These are phyloP conservation scores for Phyllostomus hastatus DNA, from an alignment of 2,113 vertebrate genomes.

Conservation along the genomic window DNA sequence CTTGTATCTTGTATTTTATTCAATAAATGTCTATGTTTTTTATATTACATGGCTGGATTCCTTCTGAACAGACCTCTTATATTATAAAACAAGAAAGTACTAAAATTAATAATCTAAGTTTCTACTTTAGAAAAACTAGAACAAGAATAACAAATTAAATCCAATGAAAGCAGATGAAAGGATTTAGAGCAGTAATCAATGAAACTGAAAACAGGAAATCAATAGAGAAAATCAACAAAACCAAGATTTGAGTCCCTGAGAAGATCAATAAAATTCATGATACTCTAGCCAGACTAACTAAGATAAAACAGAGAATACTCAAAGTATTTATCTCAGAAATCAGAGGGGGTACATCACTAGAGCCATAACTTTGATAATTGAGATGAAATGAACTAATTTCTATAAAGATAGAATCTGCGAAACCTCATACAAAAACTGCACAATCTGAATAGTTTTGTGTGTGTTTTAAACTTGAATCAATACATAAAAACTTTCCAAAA, in stretches of 20 bases:
- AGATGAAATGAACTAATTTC: background rate
- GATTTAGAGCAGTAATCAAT: background rate
- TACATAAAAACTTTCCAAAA: background rate
- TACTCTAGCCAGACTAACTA: background rate
- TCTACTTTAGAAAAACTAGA: background rate
- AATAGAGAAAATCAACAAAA: background rate
- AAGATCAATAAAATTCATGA: background rate
- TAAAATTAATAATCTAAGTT: background rate
- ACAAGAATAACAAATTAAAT: background rate
- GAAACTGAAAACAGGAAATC: background rate
- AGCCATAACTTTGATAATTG: background rate
- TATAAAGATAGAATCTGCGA: background rate
- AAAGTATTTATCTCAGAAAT: background rate
- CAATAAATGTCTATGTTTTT: no score
- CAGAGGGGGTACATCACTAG: background rate
- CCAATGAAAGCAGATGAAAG: background rate
- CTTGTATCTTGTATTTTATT: no score
- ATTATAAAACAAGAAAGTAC: background rate
- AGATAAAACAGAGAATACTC: background rate
- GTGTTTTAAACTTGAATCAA: background rate
- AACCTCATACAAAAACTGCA: background rate
- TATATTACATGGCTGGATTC: no score
- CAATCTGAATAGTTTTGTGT: background rate
- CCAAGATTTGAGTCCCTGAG: background rate
- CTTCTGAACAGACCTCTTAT: background rate